A percentile compares a stretch with the other conserved stretches of the same genome.
Evolutionary conservation across 2,888 invertebrate species (phyloP).

Genomic region (Anoplius nigerrimus): DNA sequence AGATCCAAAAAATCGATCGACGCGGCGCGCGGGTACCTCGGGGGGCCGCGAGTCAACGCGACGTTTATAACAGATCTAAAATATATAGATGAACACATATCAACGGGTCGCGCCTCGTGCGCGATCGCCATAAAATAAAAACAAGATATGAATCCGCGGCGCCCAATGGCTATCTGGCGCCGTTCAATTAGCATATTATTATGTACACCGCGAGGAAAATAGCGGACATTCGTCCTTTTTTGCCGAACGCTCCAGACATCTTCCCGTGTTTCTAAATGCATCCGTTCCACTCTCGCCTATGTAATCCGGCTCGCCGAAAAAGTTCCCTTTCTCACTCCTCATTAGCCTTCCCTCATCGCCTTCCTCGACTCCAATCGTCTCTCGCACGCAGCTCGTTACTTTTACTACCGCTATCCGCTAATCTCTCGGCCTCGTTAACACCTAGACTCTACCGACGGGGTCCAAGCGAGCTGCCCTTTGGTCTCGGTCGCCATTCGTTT

Average conservation of each 20-base stretch:
- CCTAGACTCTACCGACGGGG: background rate
- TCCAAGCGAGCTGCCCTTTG: no score
- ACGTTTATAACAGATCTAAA: constrained; percentile 6
- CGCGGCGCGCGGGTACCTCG: no score
- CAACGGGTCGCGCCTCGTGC: background rate
- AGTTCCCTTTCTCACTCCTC: constrained; percentile 2
- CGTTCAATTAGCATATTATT: no score
- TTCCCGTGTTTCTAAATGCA: background rate
- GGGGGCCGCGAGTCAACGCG: no score
- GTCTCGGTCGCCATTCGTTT: no score
- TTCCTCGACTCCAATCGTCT: no score
- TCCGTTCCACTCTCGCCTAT: background rate
- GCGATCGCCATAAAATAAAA: constrained; percentile 1
- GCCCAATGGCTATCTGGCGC: background rate
- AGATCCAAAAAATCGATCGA: no score
- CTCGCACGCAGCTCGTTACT: no score
- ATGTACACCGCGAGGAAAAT: background rate
- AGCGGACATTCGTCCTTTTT: background rate
- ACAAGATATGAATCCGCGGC: background rate
- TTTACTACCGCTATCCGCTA: no score
- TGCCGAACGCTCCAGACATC: constrained; percentile 2
- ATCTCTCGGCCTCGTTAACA: no score
- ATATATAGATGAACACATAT: constrained; percentile 7
- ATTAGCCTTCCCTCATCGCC: background rate
- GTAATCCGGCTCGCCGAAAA: no score